Base-by-base conservation (phyloP, 2,113 vertebrate species). In the Callospermophilus lateralis region DNA sequence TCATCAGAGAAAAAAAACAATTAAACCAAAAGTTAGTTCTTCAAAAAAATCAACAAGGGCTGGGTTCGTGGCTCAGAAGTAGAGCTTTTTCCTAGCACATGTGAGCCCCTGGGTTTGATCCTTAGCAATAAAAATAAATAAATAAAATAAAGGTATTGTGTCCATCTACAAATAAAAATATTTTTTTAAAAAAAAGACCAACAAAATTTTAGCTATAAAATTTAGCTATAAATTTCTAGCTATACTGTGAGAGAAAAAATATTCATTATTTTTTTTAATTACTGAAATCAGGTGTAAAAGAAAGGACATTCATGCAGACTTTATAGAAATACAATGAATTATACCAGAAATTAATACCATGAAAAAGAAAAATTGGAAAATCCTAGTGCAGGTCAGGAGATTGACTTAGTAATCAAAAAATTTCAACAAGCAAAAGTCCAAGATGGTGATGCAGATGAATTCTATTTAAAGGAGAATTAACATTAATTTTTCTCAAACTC, bases 401-500 rank as follows among this genome's bases (percentile, higher is more conserved):
- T 8, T 88, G 78, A 81, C 45, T 68, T 83, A 77, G 32, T 55
- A 58, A 67, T 67, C 4, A 74, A 67, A 45, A 87, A 37, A 53
- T 63, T 83, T 42, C 48, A 93, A 61, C 9, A 58, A 76, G 68
- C 68, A 68, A 72, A 81, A 89, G 70, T 26, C 72, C 58, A 34
- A 55, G n/a, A 77, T 19, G n/a, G 16, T 51, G 45, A 84, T 24
- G 67, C 12, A 42, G 55, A 26, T 89, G 17, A 68, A 84, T 48
- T 94, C 12, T 68, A 90, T 78, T 95, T n/a, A 65, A 92, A 68
- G 83, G 48, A 78, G 5, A 78, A 45, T 73, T 53, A 81, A 24
- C 8, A 10, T 24, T 22, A 61, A 51, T 58, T 9, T 67, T 80
- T 80, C 32, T 68, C 37, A 63, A 79, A 80, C 28, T 30, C 13